phyloP scores from a whole-genome alignment of 2,113 vertebrate genomes.

The Hippocampus barbouri region DNA sequence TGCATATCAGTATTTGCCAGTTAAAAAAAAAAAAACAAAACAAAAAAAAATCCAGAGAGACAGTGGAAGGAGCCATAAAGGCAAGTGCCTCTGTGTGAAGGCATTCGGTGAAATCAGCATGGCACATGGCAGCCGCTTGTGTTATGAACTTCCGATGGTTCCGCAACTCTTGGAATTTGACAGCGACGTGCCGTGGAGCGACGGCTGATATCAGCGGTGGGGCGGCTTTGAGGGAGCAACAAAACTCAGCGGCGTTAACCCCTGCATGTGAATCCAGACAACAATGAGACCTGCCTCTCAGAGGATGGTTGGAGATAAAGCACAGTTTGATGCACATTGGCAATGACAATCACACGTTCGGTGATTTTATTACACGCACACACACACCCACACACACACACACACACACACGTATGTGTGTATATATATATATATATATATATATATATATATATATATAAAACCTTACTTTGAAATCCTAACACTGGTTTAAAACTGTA shows the following conservation, averaged over 20 bases:
- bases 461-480: no score
- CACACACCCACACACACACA: no score
- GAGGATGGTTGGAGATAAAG: not conserved
- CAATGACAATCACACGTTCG: not conserved
- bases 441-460: no score
- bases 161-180: constrained; percentile 60
- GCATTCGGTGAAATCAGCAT: constrained; percentile 63
- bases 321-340: not conserved
- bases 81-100: constrained; percentile 50
- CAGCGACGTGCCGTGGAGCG: constrained; percentile 53
- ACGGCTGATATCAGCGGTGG: constrained; percentile 58
- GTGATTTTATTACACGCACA: no score
- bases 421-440: no score
- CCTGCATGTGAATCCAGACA: constrained; percentile 60
- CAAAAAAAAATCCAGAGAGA: constrained; percentile 45
- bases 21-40: constrained; percentile 18
- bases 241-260: constrained; percentile 40
- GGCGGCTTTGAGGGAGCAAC: constrained; percentile 50
- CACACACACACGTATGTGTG: no score
- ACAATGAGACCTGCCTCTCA: constrained; percentile 11
- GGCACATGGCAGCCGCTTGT: constrained; percentile 56
- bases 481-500: no score
- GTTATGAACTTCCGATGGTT: constrained; percentile 65
- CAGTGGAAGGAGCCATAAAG: constrained; percentile 53
- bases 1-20: constrained; percentile 59